Conservation (phyloP, 2,113 vertebrate genomes). For the Naja naja region DNA sequence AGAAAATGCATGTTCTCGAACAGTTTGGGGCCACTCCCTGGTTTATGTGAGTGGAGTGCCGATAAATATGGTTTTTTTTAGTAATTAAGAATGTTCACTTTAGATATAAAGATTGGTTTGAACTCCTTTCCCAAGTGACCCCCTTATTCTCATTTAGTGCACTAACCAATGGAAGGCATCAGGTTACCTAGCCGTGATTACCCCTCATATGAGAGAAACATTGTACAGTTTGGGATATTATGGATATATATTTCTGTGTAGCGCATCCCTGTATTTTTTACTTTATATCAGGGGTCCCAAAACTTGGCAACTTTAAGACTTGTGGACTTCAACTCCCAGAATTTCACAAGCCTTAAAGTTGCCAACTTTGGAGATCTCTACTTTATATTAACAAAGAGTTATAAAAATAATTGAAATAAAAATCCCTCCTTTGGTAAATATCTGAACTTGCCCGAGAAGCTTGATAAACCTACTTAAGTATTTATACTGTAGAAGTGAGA, state of each 20-base stretch:
- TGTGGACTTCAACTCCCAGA: too few relatives aligned
- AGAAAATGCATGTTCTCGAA: too few relatives aligned
- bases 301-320: too few relatives aligned
- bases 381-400: background rate
- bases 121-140: background rate
- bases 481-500: background rate
- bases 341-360: too few relatives aligned
- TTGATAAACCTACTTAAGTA: background rate
- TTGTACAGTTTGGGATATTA: background rate
- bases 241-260: background rate
- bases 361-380: background rate
- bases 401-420: background rate
- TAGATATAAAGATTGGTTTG: background rate
- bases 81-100: background rate
- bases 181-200: background rate
- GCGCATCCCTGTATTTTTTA: background rate
- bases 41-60: too few relatives aligned
- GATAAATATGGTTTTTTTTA: background rate
- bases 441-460: background rate
- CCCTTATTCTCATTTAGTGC: background rate
- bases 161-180: background rate
- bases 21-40: too few relatives aligned
- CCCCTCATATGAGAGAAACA: background rate
- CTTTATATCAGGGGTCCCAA: background rate
- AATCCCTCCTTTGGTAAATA: background rate